Percentiles rank a stretch among this genome's conserved stretches.
These are phyloP conservation scores for Tetrao urogallus DNA, from an alignment of 2,113 vertebrate genomes.

Conservation along the genomic window DNA sequence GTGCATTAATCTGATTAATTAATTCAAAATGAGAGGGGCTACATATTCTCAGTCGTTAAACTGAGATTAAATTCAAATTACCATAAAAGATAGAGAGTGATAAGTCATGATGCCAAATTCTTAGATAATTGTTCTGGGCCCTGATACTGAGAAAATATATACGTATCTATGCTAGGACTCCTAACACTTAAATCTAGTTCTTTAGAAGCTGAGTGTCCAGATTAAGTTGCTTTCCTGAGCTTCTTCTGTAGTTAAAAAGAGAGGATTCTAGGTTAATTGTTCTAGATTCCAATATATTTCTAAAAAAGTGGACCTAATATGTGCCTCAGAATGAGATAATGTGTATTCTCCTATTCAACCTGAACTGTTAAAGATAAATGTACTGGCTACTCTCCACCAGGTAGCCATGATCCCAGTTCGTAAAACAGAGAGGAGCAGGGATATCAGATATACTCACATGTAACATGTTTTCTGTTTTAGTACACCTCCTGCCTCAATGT, in stretches of 20 bases:
- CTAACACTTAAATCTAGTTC: neutral
- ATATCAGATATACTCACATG: accelerated
- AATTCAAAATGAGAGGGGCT: neutral
- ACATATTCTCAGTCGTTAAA: neutral
- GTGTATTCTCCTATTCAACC: neutral
- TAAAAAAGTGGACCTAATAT: neutral
- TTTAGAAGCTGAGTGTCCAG: neutral
- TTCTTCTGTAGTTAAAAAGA: neutral
- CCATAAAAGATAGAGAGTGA: neutral
- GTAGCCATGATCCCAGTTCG: neutral
- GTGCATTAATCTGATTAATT: neutral
- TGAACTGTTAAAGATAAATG: neutral
- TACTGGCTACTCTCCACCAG: neutral
- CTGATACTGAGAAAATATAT: neutral
- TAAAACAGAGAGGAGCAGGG: neutral
- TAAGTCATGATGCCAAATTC: neutral
- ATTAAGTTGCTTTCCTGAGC: neutral
- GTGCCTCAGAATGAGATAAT: neutral
- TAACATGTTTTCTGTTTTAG: neutral
- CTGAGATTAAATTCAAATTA: neutral
- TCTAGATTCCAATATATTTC: neutral
- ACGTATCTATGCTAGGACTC: neutral
- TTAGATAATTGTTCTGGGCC: neutral
- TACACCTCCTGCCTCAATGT: neutral
- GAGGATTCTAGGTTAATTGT: neutral